A percentile compares a stretch with the other conserved stretches of the same genome.
Evolutionary conservation across 2,113 vertebrate species (phyloP).

Genomic region (Emberiza fucata): DNA sequence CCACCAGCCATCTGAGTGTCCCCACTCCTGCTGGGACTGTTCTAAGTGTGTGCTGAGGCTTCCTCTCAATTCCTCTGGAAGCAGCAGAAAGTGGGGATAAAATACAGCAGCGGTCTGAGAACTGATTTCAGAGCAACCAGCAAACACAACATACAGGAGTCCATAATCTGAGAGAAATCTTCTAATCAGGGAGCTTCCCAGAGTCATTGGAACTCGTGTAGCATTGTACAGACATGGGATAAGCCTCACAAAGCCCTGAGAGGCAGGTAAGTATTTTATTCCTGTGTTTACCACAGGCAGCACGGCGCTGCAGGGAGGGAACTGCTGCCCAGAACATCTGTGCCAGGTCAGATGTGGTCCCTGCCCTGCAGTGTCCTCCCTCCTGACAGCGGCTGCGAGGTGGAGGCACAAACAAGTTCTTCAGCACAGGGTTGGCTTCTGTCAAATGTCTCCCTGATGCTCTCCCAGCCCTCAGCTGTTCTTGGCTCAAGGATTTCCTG

Average conservation of each 20-base stretch:
- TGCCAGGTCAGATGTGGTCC: background rate
- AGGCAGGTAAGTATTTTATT: background rate
- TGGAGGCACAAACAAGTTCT: background rate
- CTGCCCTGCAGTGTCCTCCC: background rate
- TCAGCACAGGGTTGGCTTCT: background rate
- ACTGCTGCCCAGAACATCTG: background rate
- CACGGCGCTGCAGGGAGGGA: background rate
- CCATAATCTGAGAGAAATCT: background rate
- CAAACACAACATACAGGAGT: accelerated
- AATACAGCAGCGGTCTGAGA: background rate
- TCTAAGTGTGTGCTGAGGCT: background rate
- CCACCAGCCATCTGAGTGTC: background rate
- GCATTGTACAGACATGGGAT: background rate
- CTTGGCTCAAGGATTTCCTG: background rate
- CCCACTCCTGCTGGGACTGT: accelerated
- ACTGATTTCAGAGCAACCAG: background rate
- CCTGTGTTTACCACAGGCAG: background rate
- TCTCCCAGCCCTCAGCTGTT: background rate
- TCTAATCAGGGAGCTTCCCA: background rate
- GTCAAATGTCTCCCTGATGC: background rate
- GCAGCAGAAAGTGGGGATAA: background rate
- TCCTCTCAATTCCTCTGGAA: background rate
- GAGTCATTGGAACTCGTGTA: background rate
- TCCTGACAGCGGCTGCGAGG: background rate
- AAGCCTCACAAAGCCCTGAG: background rate